A percentile compares a stretch with the other conserved stretches of the same genome.
Evolutionary conservation across 92 coral and sea anemone species (phyloP).

Genomic region (Epizoanthus fatuus): DNA sequence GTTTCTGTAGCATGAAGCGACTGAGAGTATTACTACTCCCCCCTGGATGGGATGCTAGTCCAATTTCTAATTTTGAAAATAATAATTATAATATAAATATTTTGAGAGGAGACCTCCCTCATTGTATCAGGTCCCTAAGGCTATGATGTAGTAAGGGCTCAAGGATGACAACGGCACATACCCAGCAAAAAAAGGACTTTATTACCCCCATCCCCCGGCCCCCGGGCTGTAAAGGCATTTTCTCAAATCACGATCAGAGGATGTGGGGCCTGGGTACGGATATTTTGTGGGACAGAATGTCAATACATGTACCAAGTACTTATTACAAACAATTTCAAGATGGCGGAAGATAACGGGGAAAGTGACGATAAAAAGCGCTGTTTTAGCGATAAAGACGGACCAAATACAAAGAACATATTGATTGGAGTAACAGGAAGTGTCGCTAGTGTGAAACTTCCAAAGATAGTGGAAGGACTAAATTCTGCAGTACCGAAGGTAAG

Average conservation of each 20-base stretch:
- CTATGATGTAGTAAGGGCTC: too few relatives aligned
- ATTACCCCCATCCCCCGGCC: too few relatives aligned
- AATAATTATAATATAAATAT: too few relatives aligned
- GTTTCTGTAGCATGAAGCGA: too few relatives aligned
- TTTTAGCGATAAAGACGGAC: conserved; percentile 19
- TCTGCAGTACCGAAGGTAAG: conserved; percentile 77
- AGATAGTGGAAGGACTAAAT: conserved; percentile 78
- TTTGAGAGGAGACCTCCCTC: too few relatives aligned
- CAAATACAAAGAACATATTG: conserved; percentile 66
- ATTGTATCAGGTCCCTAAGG: too few relatives aligned
- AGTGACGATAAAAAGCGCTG: conserved; percentile 16
- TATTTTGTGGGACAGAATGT: neutral
- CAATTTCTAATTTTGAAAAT: too few relatives aligned
- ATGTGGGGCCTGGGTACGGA: neutral
- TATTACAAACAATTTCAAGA: conserved; percentile 31
- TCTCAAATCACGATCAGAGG: neutral
- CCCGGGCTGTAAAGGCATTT: neutral
- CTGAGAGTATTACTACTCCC: too few relatives aligned
- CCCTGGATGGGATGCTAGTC: too few relatives aligned
- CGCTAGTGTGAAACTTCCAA: conserved; percentile 80
- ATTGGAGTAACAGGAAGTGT: conserved; percentile 99
- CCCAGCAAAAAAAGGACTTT: too few relatives aligned
- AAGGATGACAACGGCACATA: too few relatives aligned
- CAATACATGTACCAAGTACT: neutral
- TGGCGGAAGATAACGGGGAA: conserved; percentile 69